Evolutionary conservation across 2,797 vertebrate genomes (phyloP).

Genomic region (Cynodonichthys magdalenae): DNA sequence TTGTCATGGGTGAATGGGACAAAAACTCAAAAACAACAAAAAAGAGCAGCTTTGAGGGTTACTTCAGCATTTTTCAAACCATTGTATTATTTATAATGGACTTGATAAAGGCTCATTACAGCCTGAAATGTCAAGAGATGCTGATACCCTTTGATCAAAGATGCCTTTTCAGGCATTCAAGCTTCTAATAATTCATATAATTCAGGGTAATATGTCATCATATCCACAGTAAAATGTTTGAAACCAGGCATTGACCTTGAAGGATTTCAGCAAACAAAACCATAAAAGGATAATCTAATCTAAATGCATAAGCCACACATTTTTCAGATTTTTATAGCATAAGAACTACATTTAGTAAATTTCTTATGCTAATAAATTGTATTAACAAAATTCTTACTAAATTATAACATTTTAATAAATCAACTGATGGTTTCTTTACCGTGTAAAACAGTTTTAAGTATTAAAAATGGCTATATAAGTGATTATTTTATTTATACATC

Average conservation of each 20-base stretch:
- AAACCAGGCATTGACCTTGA: conserved; percentile 16
- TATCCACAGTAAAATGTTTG: not conserved
- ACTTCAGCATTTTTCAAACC: conserved; percentile 7
- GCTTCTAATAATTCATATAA: conserved; percentile 2
- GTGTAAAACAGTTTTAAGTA: not conserved
- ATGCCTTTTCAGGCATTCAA: not conserved
- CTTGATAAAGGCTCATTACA: not conserved
- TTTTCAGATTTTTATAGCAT: too few relatives aligned
- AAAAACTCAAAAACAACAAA: conserved; percentile 20
- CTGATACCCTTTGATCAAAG: not conserved
- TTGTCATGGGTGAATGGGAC: conserved; percentile 35
- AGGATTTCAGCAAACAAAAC: conserved; percentile 23
- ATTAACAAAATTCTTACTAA: too few relatives aligned
- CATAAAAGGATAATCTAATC: not conserved
- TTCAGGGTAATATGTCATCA: not conserved
- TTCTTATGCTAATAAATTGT: too few relatives aligned
- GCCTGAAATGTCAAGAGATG: conserved; percentile 12
- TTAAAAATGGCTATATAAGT: not conserved
- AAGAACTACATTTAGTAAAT: too few relatives aligned
- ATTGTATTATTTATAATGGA: not conserved
- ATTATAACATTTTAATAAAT: too few relatives aligned
- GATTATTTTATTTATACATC: not conserved
- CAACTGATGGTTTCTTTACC: too few relatives aligned
- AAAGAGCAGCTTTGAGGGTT: conserved; percentile 15
- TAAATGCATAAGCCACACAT: not conserved